phyloP scores from a whole-genome alignment of 2,113 vertebrate species.

The Phalacrocorax pelagicus region DNA sequence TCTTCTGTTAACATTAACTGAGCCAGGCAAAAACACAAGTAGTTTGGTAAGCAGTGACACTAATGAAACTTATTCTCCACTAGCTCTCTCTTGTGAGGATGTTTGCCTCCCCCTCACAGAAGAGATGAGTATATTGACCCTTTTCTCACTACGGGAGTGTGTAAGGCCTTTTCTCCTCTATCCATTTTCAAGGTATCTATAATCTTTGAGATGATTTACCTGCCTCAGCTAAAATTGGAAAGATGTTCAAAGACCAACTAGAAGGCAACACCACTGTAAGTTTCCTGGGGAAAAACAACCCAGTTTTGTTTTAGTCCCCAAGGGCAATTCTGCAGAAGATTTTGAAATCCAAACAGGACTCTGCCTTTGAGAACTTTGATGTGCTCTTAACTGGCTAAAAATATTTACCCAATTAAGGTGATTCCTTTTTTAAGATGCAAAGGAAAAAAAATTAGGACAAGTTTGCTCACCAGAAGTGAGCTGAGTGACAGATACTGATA shows the following conservation, averaged over 20 bases:
- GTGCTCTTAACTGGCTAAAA: neutral
- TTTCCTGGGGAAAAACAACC: neutral
- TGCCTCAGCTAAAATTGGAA: neutral
- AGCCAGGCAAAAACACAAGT: rapidly evolving
- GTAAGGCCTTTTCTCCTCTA: neutral
- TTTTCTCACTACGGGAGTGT: neutral
- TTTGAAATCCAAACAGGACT: neutral
- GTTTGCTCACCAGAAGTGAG: neutral
- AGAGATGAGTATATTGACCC: neutral
- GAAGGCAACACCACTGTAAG: neutral
- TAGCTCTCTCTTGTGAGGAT: neutral
- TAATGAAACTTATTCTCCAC: neutral
- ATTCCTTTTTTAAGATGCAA: neutral
- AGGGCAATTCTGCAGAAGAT: neutral
- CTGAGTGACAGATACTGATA: neutral
- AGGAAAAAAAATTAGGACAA: neutral
- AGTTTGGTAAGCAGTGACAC: neutral
- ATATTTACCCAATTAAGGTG: neutral
- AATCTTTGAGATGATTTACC: neutral
- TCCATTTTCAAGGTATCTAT: neutral
- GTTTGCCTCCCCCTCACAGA: rapidly evolving
- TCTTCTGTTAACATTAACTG: neutral
- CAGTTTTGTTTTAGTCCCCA: neutral
- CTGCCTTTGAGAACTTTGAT: neutral
- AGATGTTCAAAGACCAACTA: neutral